A percentile compares a stretch with the other conserved stretches of the same genome.
phyloP scores from a whole-genome alignment of 2,888 invertebrate genomes.

The Agrotis ipsilon region DNA sequence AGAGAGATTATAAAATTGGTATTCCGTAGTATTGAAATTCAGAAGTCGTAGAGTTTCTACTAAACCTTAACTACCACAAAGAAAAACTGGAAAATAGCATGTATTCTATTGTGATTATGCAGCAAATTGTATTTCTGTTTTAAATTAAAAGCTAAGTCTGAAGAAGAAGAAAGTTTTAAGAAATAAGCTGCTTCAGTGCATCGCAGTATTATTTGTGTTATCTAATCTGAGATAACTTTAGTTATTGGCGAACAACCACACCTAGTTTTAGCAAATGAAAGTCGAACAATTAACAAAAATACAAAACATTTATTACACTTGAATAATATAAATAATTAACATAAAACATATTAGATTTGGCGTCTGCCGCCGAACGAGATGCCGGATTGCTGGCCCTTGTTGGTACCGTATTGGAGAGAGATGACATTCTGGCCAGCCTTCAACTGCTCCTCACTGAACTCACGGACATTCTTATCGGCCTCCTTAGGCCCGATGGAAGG shows the following conservation, averaged over 20 bases:
- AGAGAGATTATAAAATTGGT: constrained; percentile 13
- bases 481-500: constrained; percentile 99
- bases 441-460: constrained; percentile 98
- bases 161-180: constrained; percentile 4
- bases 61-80: background rate
- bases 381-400: constrained; percentile 98
- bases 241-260: constrained; percentile 64
- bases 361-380: constrained; percentile 99
- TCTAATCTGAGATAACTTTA: constrained; percentile 60
- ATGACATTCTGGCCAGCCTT: constrained; percentile 98
- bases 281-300: constrained; percentile 69
- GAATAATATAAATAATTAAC: constrained; percentile 66
- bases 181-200: constrained; percentile 17
- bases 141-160: background rate
- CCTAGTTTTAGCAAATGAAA: constrained; percentile 69
- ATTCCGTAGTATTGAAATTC: constrained; percentile 4
- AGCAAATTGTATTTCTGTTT: background rate
- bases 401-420: constrained; percentile 98
- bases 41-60: background rate
- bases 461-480: constrained; percentile 97
- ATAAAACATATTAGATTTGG: constrained; percentile 94
- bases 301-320: constrained; percentile 79
- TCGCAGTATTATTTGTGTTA: constrained; percentile 43
- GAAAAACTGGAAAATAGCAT: background rate
- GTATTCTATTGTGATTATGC: background rate